These are phyloP conservation scores for Dendrolimus kikuchii DNA, from an alignment of 1,140 invertebrate genomes.

Conservation along the genomic window DNA sequence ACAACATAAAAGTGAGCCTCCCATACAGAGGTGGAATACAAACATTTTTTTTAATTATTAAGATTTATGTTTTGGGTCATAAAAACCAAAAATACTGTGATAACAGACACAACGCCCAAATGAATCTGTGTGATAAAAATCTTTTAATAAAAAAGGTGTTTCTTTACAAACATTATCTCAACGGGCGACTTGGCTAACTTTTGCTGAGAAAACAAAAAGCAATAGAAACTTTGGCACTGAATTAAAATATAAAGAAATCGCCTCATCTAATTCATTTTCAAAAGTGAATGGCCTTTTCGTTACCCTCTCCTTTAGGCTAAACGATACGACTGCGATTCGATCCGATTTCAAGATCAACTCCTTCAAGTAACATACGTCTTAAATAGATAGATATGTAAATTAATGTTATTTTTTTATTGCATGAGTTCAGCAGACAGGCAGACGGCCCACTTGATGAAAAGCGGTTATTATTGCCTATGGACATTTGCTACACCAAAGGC, in stretches of 20 bases:
- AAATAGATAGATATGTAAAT: no score
- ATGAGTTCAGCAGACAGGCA: no score
- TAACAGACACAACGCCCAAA: conserved; percentile 17
- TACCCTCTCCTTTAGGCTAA: conserved; percentile 10
- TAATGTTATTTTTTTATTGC: no score
- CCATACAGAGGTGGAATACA: no score
- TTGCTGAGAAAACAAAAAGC: conserved; percentile 46
- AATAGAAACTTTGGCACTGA: conserved; percentile 58
- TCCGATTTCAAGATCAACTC: background rate
- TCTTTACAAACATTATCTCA: conserved; percentile 46
- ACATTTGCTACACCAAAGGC: no score
- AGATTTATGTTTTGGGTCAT: background rate
- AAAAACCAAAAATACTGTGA: conserved; percentile 32
- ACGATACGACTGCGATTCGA: conserved; percentile 23
- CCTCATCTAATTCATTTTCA: conserved; percentile 44
- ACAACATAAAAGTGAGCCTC: no score
- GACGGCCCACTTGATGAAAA: no score
- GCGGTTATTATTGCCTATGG: no score
- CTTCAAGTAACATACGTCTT: no score
- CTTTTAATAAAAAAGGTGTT: conserved; percentile 37
- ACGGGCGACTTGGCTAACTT: conserved; percentile 10
- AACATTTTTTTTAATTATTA: no score
- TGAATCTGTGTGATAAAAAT: conserved; percentile 58
- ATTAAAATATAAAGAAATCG: conserved; percentile 54
- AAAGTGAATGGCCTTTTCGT: conserved; percentile 29